Evolutionary conservation across 1,140 invertebrate species (phyloP).

Genomic region (Calephelis nemesis): DNA sequence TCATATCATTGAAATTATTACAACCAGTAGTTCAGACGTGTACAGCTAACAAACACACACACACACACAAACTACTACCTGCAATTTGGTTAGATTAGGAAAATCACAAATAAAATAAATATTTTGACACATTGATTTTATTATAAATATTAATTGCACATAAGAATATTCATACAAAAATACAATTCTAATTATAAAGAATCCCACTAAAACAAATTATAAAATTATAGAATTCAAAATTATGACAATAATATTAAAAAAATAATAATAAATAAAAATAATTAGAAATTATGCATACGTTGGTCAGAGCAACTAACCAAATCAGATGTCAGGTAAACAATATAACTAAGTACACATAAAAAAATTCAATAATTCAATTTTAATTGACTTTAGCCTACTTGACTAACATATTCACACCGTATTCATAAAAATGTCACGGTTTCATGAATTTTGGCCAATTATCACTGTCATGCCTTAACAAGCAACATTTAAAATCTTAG

Average conservation of each 20-base stretch:
- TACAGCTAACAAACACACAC: too few species aligned
- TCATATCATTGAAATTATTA: too few species aligned
- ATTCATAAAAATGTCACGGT: slow-evolving; percentile 9
- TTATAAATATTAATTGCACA: slow-evolving; percentile 77
- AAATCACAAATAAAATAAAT: slow-evolving; percentile 24
- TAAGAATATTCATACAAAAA: slow-evolving; percentile 77
- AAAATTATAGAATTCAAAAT: slow-evolving; percentile 55
- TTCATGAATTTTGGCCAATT: background rate
- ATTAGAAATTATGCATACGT: slow-evolving; percentile 43
- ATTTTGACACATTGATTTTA: slow-evolving; percentile 63
- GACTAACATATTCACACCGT: slow-evolving; percentile 5
- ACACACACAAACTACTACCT: too few species aligned
- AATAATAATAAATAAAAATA: slow-evolving; percentile 43
- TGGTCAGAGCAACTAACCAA: slow-evolving; percentile 34
- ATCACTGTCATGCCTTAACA: background rate
- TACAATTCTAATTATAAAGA: slow-evolving; percentile 75
- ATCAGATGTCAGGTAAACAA: slow-evolving; percentile 64
- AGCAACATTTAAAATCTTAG: background rate
- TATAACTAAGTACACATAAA: slow-evolving; percentile 44
- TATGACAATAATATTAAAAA: slow-evolving; percentile 48
- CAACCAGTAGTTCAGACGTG: too few species aligned
- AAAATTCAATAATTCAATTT: slow-evolving; percentile 1
- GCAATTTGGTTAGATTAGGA: background rate
- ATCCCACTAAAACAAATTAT: slow-evolving; percentile 69
- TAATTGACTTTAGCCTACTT: slow-evolving; percentile 8